These are phyloP conservation scores for Agrypnia vestita DNA, from an alignment of 1,140 invertebrate species.

Conservation along the genomic window DNA sequence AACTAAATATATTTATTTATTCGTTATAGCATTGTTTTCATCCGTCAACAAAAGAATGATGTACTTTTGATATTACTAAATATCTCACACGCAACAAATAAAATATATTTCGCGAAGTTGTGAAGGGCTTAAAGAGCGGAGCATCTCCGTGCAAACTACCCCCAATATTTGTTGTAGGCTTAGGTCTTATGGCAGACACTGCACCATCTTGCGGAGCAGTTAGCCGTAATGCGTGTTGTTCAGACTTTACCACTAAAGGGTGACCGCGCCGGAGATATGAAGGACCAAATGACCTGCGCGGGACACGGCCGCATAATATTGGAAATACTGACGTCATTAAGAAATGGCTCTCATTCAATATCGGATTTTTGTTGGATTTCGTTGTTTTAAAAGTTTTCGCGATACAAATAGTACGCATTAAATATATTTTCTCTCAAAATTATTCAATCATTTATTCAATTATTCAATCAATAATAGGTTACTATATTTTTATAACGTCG, in stretches of 20 bases:
- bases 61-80: too few relatives aligned
- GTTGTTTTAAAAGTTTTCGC: not conserved
- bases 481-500: too few relatives aligned
- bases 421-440: too few relatives aligned
- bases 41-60: too few relatives aligned
- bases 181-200: constrained; percentile 33
- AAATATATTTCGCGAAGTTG: too few relatives aligned
- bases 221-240: constrained; percentile 61
- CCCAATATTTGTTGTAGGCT: constrained; percentile 29
- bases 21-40: too few relatives aligned
- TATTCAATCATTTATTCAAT: too few relatives aligned
- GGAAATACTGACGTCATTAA: constrained; percentile 27
- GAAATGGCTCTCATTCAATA: not conserved
- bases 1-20: too few relatives aligned
- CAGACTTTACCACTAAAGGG: constrained; percentile 54
- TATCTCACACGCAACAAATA: too few relatives aligned
- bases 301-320: constrained; percentile 1
- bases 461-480: too few relatives aligned
- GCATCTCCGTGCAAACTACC: not conserved
- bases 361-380: not conserved
- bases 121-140: too few relatives aligned
- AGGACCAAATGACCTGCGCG: constrained; percentile 32
- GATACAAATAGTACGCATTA: too few relatives aligned
- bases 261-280: constrained; percentile 48
- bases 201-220: constrained; percentile 60